These are phyloP conservation scores for Ceyx cyanopectus DNA, from an alignment of 2,113 vertebrate species.

Conservation along the genomic window DNA sequence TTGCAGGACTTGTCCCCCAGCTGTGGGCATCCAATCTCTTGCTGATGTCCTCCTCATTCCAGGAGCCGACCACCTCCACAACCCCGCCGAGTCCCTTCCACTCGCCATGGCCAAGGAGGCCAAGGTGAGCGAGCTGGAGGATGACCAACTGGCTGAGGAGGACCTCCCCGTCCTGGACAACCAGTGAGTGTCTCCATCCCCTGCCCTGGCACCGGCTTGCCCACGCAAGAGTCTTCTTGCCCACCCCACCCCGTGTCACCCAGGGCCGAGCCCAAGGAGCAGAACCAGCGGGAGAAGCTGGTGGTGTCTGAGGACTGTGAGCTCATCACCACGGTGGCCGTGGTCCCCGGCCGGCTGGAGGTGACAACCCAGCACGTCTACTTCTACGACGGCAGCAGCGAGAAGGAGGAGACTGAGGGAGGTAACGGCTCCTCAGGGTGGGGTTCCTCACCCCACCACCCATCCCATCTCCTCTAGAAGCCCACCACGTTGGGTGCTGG, in stretches of 20 bases:
- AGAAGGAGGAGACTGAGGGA: slow-evolving; percentile 96
- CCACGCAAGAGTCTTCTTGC: background rate
- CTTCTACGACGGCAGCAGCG: slow-evolving; percentile 91
- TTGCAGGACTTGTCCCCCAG: fast-evolving
- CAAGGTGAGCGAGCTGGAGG: slow-evolving; percentile 91
- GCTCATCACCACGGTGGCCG: slow-evolving; percentile 92
- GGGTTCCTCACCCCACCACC: background rate
- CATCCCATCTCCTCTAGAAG: background rate
- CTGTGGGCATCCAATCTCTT: background rate
- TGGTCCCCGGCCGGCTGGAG: slow-evolving; percentile 90
- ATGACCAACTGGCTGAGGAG: slow-evolving; percentile 92
- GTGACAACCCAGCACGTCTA: slow-evolving; percentile 95
- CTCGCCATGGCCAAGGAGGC: slow-evolving; percentile 95
- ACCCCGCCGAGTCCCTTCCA: slow-evolving; percentile 80
- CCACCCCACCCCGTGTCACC: background rate
- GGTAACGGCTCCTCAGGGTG: slow-evolving; percentile 58
- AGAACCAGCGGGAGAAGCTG: slow-evolving; percentile 92
- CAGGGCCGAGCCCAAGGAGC: slow-evolving; percentile 88
- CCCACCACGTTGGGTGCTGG: fast-evolving
- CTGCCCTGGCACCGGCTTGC: fast-evolving
- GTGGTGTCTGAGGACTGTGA: slow-evolving; percentile 95
- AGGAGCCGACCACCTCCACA: slow-evolving; percentile 88
- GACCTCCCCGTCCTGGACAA: slow-evolving; percentile 85
- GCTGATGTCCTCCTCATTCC: background rate
- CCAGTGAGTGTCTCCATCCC: slow-evolving; percentile 80